Base-by-base conservation (phyloP, 1,140 invertebrate genomes). In the Theocolax elegans region DNA sequence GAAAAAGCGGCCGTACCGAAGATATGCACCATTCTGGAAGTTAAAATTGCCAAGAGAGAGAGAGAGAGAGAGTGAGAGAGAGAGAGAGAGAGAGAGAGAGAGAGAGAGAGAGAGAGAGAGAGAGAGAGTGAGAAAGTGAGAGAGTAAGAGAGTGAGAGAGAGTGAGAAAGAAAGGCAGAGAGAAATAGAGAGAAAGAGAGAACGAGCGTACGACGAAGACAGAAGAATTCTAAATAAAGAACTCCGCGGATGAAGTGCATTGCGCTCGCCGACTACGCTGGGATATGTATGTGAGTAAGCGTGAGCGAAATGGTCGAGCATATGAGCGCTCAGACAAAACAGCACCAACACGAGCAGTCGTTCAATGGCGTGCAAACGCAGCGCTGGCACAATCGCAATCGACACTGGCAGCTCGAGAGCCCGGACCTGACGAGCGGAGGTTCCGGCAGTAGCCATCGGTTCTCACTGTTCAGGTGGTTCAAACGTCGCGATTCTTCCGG, bases 231-330 rank as follows among this genome's bases (percentile, higher is more conserved):
- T 68, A 68, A 68, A 60, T 68, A 68, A 68, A 68, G 66, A 59
- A 51, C 64, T 27, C 29, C 40, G 58, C 46, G 56, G 17, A 59
- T 40, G 48, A 60, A 67, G 53, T 59, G 44, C 54, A 67, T 59
- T 38, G 42, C 27, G 64, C 64, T 15, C 21, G 19, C 27, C 15
- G 40, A n/a, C 35, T 48, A 25, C 15, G 29, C 12, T 12, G 4
- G 29, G 31, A 9, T 21, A 56, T 60, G 56, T 53, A 54, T 44
- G 44, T 29, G 58, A 53, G 67, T 29, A 23, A 29, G 23, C 46
- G 21, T 12, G 46, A 40, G 60, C 49, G 67, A 46, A 62, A 69
- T 69, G 67, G 67, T 69, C 35, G 67, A 69, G 58, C 67, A 69
- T 27, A 46, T 38, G 58, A 63, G 49, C 35, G 59, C 67, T 54